A percentile compares a stretch with the other conserved stretches of the same genome.
phyloP scores from a whole-genome alignment of 2,888 invertebrate species.

The Hypercompe scribonia region DNA sequence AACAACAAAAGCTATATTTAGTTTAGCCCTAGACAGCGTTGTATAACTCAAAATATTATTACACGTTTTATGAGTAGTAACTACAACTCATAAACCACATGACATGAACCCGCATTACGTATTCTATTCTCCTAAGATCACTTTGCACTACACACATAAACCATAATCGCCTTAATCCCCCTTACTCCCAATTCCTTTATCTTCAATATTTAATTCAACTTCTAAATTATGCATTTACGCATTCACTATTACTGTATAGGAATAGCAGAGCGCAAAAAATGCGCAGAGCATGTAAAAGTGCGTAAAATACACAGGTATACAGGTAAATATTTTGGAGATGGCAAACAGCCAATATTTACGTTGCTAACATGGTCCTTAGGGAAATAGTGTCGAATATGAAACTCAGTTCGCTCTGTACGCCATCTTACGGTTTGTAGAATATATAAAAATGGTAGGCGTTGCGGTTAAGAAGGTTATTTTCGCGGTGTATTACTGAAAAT shows the following conservation, averaged over 20 bases:
- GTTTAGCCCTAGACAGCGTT: neutral
- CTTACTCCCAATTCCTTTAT: neutral
- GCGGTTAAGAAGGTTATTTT: conserved; percentile 12
- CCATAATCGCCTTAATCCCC: conserved; percentile 12
- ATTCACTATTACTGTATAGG: conserved; percentile 36
- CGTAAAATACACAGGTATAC: conserved; percentile 50
- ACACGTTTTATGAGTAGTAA: neutral
- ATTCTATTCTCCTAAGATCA: conserved; percentile 1
- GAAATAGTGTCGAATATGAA: conserved; percentile 71
- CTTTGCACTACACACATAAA: conserved; percentile 16
- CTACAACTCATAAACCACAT: neutral
- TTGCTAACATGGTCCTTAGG: conserved; percentile 56
- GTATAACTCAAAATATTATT: neutral
- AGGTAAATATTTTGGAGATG: conserved; percentile 50
- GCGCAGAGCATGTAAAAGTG: conserved; percentile 34
- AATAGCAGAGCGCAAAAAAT: conserved; percentile 28
- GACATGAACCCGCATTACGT: neutral
- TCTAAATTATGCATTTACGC: conserved; percentile 43
- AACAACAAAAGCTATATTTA: neutral
- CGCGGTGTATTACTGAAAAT: conserved; percentile 21
- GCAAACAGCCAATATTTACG: conserved; percentile 62
- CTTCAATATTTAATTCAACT: conserved; percentile 42
- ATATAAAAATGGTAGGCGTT: conserved; percentile 44
- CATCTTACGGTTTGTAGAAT: conserved; percentile 40
- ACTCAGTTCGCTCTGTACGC: conserved; percentile 29